Percentiles rank a stretch among this genome's conserved stretches.
phyloP scores from a whole-genome alignment of 2,888 invertebrate species.

The Megastigmus dorsalis region DNA sequence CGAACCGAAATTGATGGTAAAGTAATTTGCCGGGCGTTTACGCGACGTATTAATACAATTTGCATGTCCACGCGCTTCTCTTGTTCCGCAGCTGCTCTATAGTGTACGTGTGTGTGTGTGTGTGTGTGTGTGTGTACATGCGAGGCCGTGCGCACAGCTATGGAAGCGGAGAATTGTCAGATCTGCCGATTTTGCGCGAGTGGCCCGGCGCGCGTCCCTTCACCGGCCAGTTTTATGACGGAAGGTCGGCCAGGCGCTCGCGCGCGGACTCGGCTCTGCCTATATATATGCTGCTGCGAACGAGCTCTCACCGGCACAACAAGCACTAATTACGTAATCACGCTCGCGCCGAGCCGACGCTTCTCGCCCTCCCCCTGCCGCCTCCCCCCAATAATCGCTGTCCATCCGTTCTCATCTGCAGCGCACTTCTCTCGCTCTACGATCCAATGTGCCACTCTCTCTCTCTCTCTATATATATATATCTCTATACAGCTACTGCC shows the following conservation, averaged over 20 bases:
- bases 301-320: neutral
- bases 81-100: constrained; percentile 7
- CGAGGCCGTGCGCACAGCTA: neutral
- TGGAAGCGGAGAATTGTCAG: constrained; percentile 46
- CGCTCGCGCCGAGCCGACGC: constrained; percentile 11
- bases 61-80: constrained; percentile 59
- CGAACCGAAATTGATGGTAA: constrained; percentile 65
- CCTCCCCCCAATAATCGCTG: neutral
- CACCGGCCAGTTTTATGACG: constrained; percentile 56
- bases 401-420: constrained; percentile 2
- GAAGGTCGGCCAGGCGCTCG: neutral
- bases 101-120: neutral
- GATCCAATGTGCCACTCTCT: neutral
- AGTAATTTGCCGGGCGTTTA: constrained; percentile 68
- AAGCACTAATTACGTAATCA: constrained; percentile 26
- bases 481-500: too few species aligned
- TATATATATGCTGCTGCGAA: too few species aligned
- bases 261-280: neutral
- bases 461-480: neutral
- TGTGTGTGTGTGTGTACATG: neutral
- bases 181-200: constrained; percentile 58
- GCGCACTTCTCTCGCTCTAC: neutral
- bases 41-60: constrained; percentile 69
- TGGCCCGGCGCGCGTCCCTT: too few species aligned
- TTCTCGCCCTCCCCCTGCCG: neutral